Base-by-base conservation (phyloP, 2,113 vertebrate genomes). In the Procavia capensis region DNA sequence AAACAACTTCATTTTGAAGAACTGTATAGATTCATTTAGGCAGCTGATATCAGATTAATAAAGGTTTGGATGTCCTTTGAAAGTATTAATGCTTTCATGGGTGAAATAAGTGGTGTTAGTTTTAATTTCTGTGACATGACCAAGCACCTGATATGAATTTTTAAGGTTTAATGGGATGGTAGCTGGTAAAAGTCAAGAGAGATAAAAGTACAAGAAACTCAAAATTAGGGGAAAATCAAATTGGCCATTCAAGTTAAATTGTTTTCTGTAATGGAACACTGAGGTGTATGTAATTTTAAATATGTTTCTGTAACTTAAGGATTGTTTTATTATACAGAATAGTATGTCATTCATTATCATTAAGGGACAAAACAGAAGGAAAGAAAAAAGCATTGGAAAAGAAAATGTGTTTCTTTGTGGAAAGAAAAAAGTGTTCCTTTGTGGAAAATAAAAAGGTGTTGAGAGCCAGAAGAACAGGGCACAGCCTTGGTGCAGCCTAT, bases 1-100 rank as follows among this genome's bases (percentile, higher is more conserved):
- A 96, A 95, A 47, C 87, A 97, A 85, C 83, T 94, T 92, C 22
- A 95, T 95, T 97, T 96, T 96, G 92, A 95, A 84, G 88, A 97
- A 80, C 0, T 93, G 39, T 24, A 45, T 78, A 83, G 68, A 95
- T 41, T 39, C 36, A 97, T 97, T 94, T 78, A 94, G 61, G 83
- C 54, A 95, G 25, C 92, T 94, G 61, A 97, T 93, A 95, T 97
- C 95, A 93, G 5, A 74, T 90, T 96, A 70, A 88, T 90, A 90
- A 79, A 80, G 68, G 79, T 2, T 22, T 84, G 61, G 7, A 83
- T 95, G 74, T 75, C 64, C 34, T 89, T 94, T 94, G 80, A 96
- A 96, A 97, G 80, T 72, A n/a, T 95, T 97, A 84, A 39, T 97
- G 68, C 72, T 93, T 75, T 88, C 54, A 93, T 85, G 85, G 80